Base-by-base conservation (phyloP, 2,888 invertebrate genomes). In the Stenodera caucasica region DNA sequence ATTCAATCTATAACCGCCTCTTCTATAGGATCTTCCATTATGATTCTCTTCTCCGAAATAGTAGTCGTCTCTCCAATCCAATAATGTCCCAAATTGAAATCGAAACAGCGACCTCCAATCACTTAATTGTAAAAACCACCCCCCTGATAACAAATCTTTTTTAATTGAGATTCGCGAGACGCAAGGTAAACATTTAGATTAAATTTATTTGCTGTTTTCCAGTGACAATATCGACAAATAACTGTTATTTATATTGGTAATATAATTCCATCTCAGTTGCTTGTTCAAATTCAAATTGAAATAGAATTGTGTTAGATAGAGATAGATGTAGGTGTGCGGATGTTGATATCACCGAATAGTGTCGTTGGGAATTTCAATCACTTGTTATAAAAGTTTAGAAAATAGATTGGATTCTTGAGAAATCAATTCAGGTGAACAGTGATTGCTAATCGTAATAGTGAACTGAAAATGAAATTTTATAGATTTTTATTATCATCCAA, bases 141-240 rank as follows among this genome's bases (percentile, higher is more conserved):
- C 18, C 40, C 7, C 6, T 40, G 23, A 21, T 18, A 53, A 30
- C 49, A 55, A 37, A 49, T 57, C 35, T 57, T 35, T 18, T 40
- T 49, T 14, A 23, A 49, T 45, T 57, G 23, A 57, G 14, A 40
- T 57, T 49, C n/a, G 7, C 8, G 30, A 23, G 53, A 59, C 58
- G 58, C 50, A 21, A 51, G 35, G 61, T 57, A 52, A 61, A 59
- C 59, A 56, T 59, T 57, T 50, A 60, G 57, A 57, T 63, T 63
- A 57, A n/a, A 62, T 62, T 56, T 53, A 35, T 35, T 15, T 5
- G 23, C 18, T 2, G 1, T 6, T 45, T 23, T 23, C 21, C 26
- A 55, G 40, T 37, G 23, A 32, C 26, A 58, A 30, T 23, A 33
- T 40, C 29, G 45, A 14, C 21, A 51, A 37, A 49, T 59, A 51